Evolutionary conservation across 2,113 vertebrate species (phyloP).

Genomic region (Microtus pennsylvanicus): DNA sequence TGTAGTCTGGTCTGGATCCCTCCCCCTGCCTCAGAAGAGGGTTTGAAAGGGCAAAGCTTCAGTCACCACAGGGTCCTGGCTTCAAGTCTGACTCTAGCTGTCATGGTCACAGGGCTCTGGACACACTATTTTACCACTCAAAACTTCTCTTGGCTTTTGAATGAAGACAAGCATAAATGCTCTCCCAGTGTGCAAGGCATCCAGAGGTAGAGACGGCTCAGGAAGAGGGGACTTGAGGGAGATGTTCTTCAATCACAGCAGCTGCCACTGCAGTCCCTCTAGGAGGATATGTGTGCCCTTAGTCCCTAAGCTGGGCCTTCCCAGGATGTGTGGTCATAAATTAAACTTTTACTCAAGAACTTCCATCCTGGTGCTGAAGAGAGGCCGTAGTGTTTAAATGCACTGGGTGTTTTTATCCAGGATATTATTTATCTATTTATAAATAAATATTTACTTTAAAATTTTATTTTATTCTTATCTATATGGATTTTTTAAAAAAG

Average conservation of each 20-base stretch:
- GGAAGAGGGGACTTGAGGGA: neutral
- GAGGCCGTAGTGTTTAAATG: neutral
- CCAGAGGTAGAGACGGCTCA: neutral
- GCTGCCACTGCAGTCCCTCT: neutral
- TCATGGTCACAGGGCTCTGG: neutral
- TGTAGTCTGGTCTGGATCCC: neutral
- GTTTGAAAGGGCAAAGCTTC: neutral
- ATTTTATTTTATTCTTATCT: neutral
- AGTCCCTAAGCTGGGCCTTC: neutral
- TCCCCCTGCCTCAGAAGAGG: neutral
- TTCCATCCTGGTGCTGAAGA: neutral
- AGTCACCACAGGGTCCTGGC: neutral
- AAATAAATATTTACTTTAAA: neutral
- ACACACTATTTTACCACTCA: neutral
- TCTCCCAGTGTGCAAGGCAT: neutral
- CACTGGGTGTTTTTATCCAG: neutral
- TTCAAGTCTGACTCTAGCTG: neutral
- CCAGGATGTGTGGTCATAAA: too few species aligned
- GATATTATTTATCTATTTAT: neutral
- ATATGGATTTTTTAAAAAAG: neutral
- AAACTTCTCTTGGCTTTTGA: neutral
- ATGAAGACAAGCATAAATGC: neutral
- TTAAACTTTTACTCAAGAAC: slow-evolving; percentile 44
- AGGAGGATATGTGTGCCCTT: neutral
- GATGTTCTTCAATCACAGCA: neutral